Evolutionary conservation across 2,888 invertebrate species (phyloP), one percentile per base, ranked within the genome.

Genomic region (Leptinotarsa tumamoca): DNA sequence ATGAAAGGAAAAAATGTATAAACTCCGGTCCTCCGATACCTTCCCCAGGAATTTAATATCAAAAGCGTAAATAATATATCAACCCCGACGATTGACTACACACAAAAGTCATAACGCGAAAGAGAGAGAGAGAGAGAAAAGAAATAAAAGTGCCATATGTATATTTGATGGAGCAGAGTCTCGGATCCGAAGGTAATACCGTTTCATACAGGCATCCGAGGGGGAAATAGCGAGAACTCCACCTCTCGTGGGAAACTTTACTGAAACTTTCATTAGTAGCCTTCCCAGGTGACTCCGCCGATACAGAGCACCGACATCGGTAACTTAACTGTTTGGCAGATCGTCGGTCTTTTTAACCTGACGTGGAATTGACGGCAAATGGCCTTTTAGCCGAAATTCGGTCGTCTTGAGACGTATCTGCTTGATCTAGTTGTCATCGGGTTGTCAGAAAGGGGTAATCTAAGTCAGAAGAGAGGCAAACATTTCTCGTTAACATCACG

Each of bases 191-290:
- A 69, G 69, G 76, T 75, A 78, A 80, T 81, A 78, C 69, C 74
- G 78, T 78, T 80, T 71, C 77, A 75, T 73, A 71, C 66, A 68
- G 72, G 73, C 78, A 77, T 78, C 72, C 72, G 74, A 76, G 77
- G 78, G 79, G 77, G 75, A 81, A 81, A 79, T 78, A 77, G 79
- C 78, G 76, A 76, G 63, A 80, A 79, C 77, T 78, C 76, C 72
- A 76, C 78, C 75, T 74, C 80, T 76, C 79, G 67, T 68, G 76
- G 76, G 81, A 76, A 81, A 81, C 77, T 79, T 78, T 75, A 77
- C 76, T 81, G 81, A 82, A 82, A 82, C 82, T 82, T 82, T 82
- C 82, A 82, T 81, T 82, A 82, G 80, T 72, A 71, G 76, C 72
- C 76, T 70, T 80, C 82, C 80, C 82, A 76, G 76, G 81, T 77